Evolutionary conservation across 2,113 vertebrate species (phyloP), one percentile per base, ranked within the genome.

Genomic region (Notothenia coriiceps): DNA sequence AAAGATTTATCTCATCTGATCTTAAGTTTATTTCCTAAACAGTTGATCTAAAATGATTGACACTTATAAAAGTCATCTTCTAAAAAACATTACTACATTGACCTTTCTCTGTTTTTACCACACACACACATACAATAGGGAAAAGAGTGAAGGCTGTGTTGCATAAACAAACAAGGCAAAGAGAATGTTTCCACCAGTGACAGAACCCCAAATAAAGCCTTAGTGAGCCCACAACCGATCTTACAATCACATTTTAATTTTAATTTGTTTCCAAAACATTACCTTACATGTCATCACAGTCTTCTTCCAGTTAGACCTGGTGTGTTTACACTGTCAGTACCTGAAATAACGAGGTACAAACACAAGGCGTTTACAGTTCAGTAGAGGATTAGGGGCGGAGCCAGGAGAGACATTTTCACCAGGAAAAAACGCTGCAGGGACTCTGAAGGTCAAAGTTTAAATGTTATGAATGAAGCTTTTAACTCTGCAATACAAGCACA

Each of bases 321-420:
- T 29, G 9, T 17, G 40, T 69, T 54, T 33, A 54, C 10, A 49
- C 29, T 10, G 13, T 63, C 7, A 15, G 33, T 65, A 65, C 54
- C 77, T 51, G 49, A n/a, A 61, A 29, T 1, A 20, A 72, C 3
- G 13, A 62, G 44, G 22, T 59, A 29, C 29, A 57, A 14, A 71
- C 54, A 71, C 2, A 63, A 6, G 47, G 59, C 59, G 72, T 40
- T 49, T 51, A 33, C 25, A n/a, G 22, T 47, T 75, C 47, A 63
- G 51, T 61, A 46, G 25, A 51, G 52, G 47, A 71, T 64, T 47
- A 20, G 7, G 35, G 35, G 35, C 7, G 35, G 35, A 40, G 35
- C 5, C 6, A 6, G 35, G 35, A 40, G 35, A 40, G 35, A 40
- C 35, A 7, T 40, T 40, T 29, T 4, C 29, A 29, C 29, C 29